A percentile compares a stretch with the other conserved stretches of the same genome.
Conservation (phyloP, 2,888 invertebrate genomes). For the Apodemia zela region DNA sequence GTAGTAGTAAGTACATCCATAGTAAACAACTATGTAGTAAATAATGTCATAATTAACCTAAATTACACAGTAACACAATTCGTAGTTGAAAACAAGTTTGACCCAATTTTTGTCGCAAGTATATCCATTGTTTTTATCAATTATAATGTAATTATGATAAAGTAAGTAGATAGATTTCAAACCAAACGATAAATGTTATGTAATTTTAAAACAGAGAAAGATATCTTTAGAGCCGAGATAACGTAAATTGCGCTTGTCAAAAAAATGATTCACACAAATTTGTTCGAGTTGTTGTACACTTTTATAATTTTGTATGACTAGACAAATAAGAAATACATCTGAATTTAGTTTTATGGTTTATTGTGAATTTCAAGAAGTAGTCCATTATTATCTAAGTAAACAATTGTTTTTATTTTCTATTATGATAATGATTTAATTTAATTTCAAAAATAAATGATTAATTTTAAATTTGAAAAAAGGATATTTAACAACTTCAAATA, state of each 20-base stretch:
- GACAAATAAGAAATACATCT: background rate
- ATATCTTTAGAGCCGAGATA: background rate
- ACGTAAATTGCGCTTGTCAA: background rate
- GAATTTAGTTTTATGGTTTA: too few species aligned
- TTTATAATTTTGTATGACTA: background rate
- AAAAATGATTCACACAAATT: background rate
- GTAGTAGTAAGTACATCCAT: slow-evolving; percentile 12
- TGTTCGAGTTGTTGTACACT: background rate
- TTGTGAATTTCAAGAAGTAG: too few species aligned
- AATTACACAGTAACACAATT: slow-evolving; percentile 8
- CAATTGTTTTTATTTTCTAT: too few species aligned
- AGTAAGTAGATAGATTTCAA: background rate
- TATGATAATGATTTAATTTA: too few species aligned
- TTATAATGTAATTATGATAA: slow-evolving; percentile 14
- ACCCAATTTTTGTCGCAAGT: slow-evolving; percentile 18
- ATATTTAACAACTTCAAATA: too few species aligned
- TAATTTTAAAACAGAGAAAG: background rate
- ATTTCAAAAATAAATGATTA: too few species aligned
- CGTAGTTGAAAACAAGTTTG: slow-evolving; percentile 20
- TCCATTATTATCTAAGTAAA: too few species aligned
- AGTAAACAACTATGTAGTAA: slow-evolving; percentile 16
- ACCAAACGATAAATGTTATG: background rate
- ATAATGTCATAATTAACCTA: slow-evolving; percentile 10
- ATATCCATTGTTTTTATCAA: slow-evolving; percentile 18
- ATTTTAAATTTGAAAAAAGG: too few species aligned